Base-by-base conservation (phyloP, 2,888 invertebrate genomes). In the Aethes cnicana region DNA sequence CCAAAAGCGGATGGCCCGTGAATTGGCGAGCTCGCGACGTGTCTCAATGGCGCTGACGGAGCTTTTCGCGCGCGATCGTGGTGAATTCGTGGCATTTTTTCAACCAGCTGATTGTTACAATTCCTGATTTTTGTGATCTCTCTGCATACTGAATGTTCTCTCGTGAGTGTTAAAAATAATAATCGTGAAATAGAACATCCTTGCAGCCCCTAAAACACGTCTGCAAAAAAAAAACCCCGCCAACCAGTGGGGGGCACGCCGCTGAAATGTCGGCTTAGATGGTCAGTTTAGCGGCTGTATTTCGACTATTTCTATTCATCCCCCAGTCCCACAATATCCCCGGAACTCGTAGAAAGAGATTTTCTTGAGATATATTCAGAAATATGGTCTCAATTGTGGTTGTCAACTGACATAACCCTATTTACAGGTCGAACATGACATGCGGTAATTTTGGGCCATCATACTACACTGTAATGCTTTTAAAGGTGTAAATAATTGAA, bases 71-170 rank as follows among this genome's bases (percentile, higher is more conserved):
- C 90, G 89, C 90, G 89, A 86, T 86, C 87, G 77, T 83, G 84
- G 83, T 86, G 84, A 83, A 81, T 88, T 89, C 89, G 88, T 89
- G 89, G 89, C 89, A 89, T 84, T 82, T 86, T 84, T 88, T 87
- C 73, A 59, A 69, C 77, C 83, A 85, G 79, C 84, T 84, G 81
- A 85, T 80, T 74, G 67, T 68, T 63, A 58, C 57, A 71, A 72
- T 77, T 74, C 57, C 52, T 59, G 47, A 61, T 59, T 83, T 77
- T 74, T 57, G 63, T 56, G 55, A 49, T 60, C 53, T 50, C 46
- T 69, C 65, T 68, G 58, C 62, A 66, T 65, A 66, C 67, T 68
- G 64, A 48, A 73, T 69, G 63, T 70, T 72, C 61, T 67, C 59
- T 63, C 68, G 74, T 75, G 73, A 72, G 48, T 54, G 58, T 69